A percentile compares a stretch with the other conserved stretches of the same genome.
These are phyloP conservation scores for Diabrotica virgifera DNA, from an alignment of 1,140 invertebrate species.

Conservation along the genomic window DNA sequence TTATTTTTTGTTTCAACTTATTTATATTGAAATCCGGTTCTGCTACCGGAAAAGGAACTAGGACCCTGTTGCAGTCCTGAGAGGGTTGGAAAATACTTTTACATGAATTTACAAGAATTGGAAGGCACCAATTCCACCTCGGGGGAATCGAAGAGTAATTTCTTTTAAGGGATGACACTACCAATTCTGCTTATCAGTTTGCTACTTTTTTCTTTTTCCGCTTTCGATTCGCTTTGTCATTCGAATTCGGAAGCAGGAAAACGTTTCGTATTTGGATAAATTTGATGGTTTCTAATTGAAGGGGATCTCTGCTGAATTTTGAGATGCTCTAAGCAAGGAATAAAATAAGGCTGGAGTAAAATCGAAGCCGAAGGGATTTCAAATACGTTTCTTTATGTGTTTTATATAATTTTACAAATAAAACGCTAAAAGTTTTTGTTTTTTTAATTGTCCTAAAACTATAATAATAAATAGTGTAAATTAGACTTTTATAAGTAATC, in stretches of 20 bases:
- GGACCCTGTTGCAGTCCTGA: constrained; percentile 19
- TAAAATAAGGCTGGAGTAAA: too few relatives aligned
- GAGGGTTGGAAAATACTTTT: constrained; percentile 18
- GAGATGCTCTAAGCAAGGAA: not conserved
- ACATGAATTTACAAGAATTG: constrained; percentile 23
- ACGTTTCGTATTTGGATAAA: constrained; percentile 1
- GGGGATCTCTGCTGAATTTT: not conserved
- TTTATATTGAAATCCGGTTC: not conserved
- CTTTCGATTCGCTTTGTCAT: constrained; percentile 13
- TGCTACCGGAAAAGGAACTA: constrained; percentile 2
- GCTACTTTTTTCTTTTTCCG: constrained; percentile 10
- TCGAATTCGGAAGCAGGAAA: constrained; percentile 4
- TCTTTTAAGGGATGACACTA: constrained; percentile 22
- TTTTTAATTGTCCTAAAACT: too few relatives aligned
- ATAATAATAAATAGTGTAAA: too few relatives aligned
- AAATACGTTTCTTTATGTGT: too few relatives aligned
- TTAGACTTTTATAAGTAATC: too few relatives aligned
- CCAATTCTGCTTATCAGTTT: constrained; percentile 24
- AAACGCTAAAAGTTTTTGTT: too few relatives aligned
- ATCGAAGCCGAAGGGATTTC: too few relatives aligned
- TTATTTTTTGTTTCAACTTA: too few relatives aligned
- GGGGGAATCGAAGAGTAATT: constrained; percentile 23
- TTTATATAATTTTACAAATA: too few relatives aligned
- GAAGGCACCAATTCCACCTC: constrained; percentile 24
- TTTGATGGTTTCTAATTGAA: constrained; percentile 2